Base-by-base conservation (phyloP, 23 tunicate species). In the Pegea sp. region DNA sequence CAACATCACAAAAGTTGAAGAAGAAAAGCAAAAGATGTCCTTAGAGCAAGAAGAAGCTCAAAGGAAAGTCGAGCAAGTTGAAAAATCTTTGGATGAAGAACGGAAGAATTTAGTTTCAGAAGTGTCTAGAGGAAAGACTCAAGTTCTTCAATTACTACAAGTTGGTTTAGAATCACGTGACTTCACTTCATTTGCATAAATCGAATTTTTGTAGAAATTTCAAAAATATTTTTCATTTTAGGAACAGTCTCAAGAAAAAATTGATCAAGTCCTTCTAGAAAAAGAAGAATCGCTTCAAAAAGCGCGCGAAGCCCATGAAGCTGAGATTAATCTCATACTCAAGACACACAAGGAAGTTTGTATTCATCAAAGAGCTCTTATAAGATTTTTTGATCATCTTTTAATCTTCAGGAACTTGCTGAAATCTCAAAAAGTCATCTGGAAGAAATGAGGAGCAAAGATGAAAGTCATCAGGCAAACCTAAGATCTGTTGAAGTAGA, bases 121-220 rank as follows among this genome's bases (percentile, higher is more conserved):
- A 11, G 78, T 81, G 18, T 71, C 80, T 6, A 65, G 77, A 21
- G 70, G 71, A 13, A 81, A 81, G 44, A 68, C 93, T 16, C 71
- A 71, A 31, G 80, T 62, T 33, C 73, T 81, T 43, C 66, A 72
- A 55, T 70, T 81, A 30, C 72, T 68, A 69, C 77, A 81, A 80
- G 70, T 71, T 26, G 30, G 20, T 34, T 58, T 22, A 23, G 60
- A 33, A 33, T n/a, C n/a, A n/a, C n/a, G n/a, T n/a, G n/a, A n/a
- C n/a, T n/a, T n/a, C n/a, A n/a, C n/a, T n/a, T n/a, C n/a, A n/a
- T n/a, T n/a, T n/a, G n/a, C n/a, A n/a, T n/a, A n/a, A n/a, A n/a
- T n/a, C n/a, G n/a, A n/a, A n/a, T n/a, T n/a, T n/a, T n/a, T n/a
- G n/a, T n/a, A n/a, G n/a, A n/a, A n/a, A n/a, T n/a, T n/a, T n/a